A percentile compares a stretch with the other conserved stretches of the same genome.
Conservation (phyloP, 2,113 vertebrate genomes). For the Entelurus aequoreus region DNA sequence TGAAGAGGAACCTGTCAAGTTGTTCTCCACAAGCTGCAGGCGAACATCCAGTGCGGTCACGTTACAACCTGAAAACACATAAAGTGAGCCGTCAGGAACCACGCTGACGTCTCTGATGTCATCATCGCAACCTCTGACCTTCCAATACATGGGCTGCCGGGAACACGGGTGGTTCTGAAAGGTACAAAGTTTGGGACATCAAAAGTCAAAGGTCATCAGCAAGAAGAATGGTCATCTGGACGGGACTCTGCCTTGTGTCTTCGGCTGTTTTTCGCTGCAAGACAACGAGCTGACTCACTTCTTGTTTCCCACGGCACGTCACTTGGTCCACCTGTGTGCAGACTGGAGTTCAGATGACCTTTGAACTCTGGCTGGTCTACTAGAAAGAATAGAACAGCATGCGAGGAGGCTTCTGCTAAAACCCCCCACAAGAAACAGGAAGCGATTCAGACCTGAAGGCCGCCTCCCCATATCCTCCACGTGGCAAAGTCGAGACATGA, state of each 20-base stretch:
- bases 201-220: neutral
- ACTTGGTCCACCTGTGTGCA: slow-evolving; percentile 13
- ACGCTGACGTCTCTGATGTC: too few species aligned
- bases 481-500: slow-evolving; percentile 37
- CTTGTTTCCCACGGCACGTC: neutral
- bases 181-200: too few species aligned
- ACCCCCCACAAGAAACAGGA: neutral
- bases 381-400: slow-evolving; percentile 4
- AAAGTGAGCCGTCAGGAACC: too few species aligned
- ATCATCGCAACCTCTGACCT: neutral
- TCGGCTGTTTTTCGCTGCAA: neutral
- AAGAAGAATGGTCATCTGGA: neutral
- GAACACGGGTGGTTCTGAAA: too few species aligned
- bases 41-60: neutral
- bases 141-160: too few species aligned
- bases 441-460: slow-evolving; percentile 39
- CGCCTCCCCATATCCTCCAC: slow-evolving; percentile 42
- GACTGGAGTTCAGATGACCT: slow-evolving; percentile 13
- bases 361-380: slow-evolving; percentile 7
- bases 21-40: neutral
- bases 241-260: neutral
- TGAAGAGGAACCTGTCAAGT: too few species aligned
- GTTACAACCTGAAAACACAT: neutral
- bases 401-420: neutral
- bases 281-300: neutral